Percentiles rank a stretch among this genome's conserved stretches.
Conservation (phyloP, 2,888 invertebrate genomes). For the Tholera decimalis region DNA sequence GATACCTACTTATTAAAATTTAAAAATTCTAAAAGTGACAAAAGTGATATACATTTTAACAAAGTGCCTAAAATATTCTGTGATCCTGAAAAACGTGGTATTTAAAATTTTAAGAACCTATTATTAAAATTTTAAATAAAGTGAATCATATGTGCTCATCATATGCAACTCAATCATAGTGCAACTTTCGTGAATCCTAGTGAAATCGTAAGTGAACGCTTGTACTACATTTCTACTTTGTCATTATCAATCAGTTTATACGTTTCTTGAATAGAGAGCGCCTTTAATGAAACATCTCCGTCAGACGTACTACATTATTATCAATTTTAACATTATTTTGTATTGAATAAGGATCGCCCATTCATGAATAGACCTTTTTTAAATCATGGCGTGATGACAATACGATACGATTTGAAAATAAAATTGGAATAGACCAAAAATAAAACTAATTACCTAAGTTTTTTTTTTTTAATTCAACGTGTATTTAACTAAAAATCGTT, state of each 20-base stretch:
- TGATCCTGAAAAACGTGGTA: constrained; percentile 12
- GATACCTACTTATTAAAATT: too few relatives aligned
- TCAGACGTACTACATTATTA: not conserved
- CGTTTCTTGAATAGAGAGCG: constrained; percentile 52
- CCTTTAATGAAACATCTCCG: constrained; percentile 20
- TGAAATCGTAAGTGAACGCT: constrained; percentile 58
- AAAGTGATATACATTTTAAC: constrained; percentile 26
- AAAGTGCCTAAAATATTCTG: constrained; percentile 18
- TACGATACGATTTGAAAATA: not conserved
- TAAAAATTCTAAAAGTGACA: not conserved
- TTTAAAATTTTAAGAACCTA: not conserved
- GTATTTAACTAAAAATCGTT: too few relatives aligned
- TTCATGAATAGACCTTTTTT: not conserved
- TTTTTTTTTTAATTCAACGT: not conserved
- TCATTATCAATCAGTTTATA: constrained; percentile 42
- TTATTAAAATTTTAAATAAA: not conserved
- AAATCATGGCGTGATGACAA: not conserved
- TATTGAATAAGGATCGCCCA: not conserved
- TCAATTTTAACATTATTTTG: not conserved
- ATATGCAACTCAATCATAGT: constrained; percentile 8
- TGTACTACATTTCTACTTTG: constrained; percentile 45
- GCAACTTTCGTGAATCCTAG: constrained; percentile 44
- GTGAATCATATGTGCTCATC: constrained; percentile 37
- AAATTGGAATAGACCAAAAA: not conserved
- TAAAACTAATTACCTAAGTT: too few relatives aligned